Evolutionary conservation across 1,140 invertebrate genomes (phyloP), one percentile per base, ranked within the genome.

Genomic region (Phthorimaea operculella): DNA sequence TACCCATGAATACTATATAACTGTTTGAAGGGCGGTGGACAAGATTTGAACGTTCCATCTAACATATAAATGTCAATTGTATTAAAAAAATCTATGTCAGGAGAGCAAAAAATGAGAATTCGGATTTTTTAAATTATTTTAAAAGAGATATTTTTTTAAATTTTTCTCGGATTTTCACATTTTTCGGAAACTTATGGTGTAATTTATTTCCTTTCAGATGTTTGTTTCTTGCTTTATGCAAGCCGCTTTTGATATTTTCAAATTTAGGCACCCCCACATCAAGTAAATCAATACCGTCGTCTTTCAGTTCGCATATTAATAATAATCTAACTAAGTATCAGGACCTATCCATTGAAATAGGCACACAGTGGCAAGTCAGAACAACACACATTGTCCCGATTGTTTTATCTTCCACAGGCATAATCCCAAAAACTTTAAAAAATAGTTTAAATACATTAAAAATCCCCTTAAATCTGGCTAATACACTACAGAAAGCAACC

Each of bases 181-280:
- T 11, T 17, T n/a, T 52, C 34, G 51, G 51, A 36, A 17, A 14
- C 34, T 52, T 33, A 36, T 17, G 34, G 17, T 52, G 51, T 12
- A 52, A 33, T 17, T 52, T 52, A 36, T 28, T 14, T 36, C 36
- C 51, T 52, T 17, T 17, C 5, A 52, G 34, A 36, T n/a, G n/a
- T 17, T 52, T 52, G 34, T 52, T 52, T 52, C 51, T 52, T 52
- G 51, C 51, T 36, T 52, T 52, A 33, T 52, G 34, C 17, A 52
- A 17, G 17, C 51, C 51, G 34, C 51, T 52, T 52, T 52, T 52
- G 36, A 52, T 36, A 39, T 52, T 52, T 12, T 28, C 49, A 51
- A 51, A 28, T 51, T 51, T 51, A 15, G 49, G 18, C 16, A 28
- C 4, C 9, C 11, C 28, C 11, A 18, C 47, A 6, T 28, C 36